These are phyloP conservation scores for Littorina saxatilis DNA, from an alignment of 1,140 invertebrate genomes.

Conservation along the genomic window DNA sequence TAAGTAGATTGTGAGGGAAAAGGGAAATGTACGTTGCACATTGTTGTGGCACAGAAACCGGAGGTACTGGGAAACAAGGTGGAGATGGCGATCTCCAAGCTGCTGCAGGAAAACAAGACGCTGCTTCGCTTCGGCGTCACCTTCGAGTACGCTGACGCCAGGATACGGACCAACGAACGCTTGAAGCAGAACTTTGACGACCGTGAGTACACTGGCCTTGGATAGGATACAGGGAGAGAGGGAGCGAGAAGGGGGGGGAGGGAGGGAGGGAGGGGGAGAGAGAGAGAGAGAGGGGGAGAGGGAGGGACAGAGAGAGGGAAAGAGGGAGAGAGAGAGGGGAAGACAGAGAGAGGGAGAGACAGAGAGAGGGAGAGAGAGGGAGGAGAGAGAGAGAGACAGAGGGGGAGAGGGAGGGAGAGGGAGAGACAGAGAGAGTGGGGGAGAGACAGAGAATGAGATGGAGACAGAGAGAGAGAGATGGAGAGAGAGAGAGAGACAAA, in stretches of 20 bases:
- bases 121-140: slow-evolving; percentile 93
- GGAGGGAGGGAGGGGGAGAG: slow-evolving; percentile 23
- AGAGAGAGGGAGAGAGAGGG: slow-evolving; percentile 14
- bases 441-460: no score
- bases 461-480: slow-evolving; percentile 2
- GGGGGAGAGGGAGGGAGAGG: neutral
- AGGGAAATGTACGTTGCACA: no score
- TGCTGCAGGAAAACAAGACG: slow-evolving; percentile 94
- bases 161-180: slow-evolving; percentile 93
- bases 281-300: slow-evolving; percentile 34
- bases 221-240: neutral
- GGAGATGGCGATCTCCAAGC: slow-evolving; percentile 97
- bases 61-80: slow-evolving; percentile 97
- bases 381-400: slow-evolving; percentile 20
- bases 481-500: neutral
- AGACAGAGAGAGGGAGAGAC: slow-evolving; percentile 1
- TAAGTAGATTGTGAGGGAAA: no score
- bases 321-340: neutral
- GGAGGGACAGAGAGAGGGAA: slow-evolving; percentile 20
- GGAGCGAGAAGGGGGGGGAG: slow-evolving; percentile 12
- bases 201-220: slow-evolving; percentile 57
- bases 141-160: slow-evolving; percentile 96
- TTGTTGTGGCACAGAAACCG: slow-evolving; percentile 83
- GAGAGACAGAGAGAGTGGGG: neutral
- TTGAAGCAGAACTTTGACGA: slow-evolving; percentile 96